These are phyloP conservation scores for Triplophysa dalaica DNA, from an alignment of 2,113 vertebrate genomes.

Conservation along the genomic window DNA sequence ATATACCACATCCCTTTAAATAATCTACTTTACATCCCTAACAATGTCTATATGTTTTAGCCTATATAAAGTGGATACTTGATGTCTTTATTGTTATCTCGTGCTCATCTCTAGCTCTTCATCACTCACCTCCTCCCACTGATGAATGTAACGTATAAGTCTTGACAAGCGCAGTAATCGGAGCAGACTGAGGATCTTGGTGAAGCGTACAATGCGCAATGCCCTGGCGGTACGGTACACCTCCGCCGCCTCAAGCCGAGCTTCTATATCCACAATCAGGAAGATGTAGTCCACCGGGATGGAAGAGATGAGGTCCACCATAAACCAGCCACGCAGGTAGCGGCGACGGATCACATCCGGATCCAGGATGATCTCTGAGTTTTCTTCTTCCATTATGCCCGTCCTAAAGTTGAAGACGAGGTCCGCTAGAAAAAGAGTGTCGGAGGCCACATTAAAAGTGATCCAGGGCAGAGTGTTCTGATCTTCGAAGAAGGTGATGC, in stretches of 20 bases:
- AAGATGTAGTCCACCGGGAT: constrained; percentile 80
- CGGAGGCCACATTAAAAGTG: constrained; percentile 75
- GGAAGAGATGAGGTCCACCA: constrained; percentile 77
- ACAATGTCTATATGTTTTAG: no score
- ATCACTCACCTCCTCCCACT: constrained; percentile 77
- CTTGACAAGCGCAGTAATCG: constrained; percentile 75
- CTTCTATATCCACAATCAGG: constrained; percentile 72
- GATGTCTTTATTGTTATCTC: no score
- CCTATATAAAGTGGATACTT: no score
- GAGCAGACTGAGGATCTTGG: constrained; percentile 78
- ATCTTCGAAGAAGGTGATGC: constrained; percentile 79
- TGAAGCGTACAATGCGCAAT: constrained; percentile 77
- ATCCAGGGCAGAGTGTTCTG: constrained; percentile 78
- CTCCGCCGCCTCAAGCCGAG: constrained; percentile 64
- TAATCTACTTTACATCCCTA: no score
- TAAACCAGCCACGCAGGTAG: constrained; percentile 75
- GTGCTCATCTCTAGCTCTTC: neutral
- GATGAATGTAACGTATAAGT: constrained; percentile 78
- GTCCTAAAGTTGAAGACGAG: constrained; percentile 77
- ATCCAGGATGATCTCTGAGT: constrained; percentile 71
- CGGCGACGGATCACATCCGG: constrained; percentile 70
- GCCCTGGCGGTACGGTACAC: constrained; percentile 76
- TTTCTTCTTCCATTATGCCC: constrained; percentile 71
- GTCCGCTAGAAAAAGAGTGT: constrained; percentile 77
- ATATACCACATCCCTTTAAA: no score